These are phyloP conservation scores for Fulica atra DNA, from an alignment of 2,113 vertebrate genomes.

Conservation along the genomic window DNA sequence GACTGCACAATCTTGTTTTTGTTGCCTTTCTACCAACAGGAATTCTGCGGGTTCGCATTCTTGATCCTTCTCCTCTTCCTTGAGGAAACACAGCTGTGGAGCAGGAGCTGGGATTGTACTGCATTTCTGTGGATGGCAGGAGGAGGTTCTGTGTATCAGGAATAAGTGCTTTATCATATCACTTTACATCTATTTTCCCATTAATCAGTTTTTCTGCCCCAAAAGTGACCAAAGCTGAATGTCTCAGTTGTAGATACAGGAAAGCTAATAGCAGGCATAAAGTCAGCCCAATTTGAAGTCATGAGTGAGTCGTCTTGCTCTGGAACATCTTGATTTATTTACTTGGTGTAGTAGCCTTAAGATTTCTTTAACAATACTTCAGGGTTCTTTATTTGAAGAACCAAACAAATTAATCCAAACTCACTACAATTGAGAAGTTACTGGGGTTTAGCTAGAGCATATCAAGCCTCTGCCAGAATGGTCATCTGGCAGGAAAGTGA, in stretches of 20 bases:
- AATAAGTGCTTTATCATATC: not conserved
- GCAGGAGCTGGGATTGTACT: not conserved
- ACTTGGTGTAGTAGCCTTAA: not conserved
- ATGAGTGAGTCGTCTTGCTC: not conserved
- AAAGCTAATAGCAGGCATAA: not conserved
- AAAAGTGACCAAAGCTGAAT: not conserved
- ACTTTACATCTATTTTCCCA: not conserved
- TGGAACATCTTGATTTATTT: not conserved
- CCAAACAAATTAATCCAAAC: not conserved
- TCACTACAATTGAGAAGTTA: not conserved
- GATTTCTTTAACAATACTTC: not conserved
- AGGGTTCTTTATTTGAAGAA: not conserved
- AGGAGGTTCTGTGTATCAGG: not conserved
- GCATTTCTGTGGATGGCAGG: not conserved
- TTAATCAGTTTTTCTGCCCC: not conserved
- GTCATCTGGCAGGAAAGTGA: not conserved
- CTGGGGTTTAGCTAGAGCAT: not conserved
- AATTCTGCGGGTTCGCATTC: conserved; percentile 2
- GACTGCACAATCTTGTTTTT: conserved; percentile 4
- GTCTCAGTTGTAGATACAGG: not conserved
- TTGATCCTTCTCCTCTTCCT: conserved; percentile 37
- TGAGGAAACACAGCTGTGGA: conserved; percentile 60
- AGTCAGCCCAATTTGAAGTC: not conserved
- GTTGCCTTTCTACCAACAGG: conserved; percentile 15
- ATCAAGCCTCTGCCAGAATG: not conserved